Evolutionary conservation across 2,797 vertebrate species (phyloP), one percentile per base, ranked within the genome.

Genomic region (Pseudocheirus occidentalis): DNA sequence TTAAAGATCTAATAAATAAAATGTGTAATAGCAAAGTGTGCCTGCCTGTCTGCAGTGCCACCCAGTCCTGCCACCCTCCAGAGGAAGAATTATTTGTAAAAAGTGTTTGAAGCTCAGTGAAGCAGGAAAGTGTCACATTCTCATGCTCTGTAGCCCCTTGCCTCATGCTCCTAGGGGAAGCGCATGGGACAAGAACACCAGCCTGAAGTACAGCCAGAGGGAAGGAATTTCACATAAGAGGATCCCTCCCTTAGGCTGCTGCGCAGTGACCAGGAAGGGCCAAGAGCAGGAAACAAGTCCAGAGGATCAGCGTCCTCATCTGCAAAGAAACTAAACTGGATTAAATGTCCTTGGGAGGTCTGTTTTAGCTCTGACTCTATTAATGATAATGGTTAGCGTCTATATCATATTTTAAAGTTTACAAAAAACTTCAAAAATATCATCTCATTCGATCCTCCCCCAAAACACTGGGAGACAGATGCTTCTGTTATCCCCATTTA

Each of bases 1-100:
- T 73, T 93, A 95, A 97, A 95, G 97, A 95, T 97, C 94, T 97
- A 97, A 96, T 97, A 97, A 95, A 94, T 93, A 94, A 96, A 97
- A 96, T 93, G 93, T 95, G 95, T 92, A 93, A 62, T 96, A 95
- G 97, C 94, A 96, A 98, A 96, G 92, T 92, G 62, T 95, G 91
- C 95, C 58, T 53, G 92, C 94, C 94, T 87, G 73, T 95, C 93
- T 95, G 87, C 87, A 90, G 58, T 93, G 50, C 97, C 94, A 95
- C 95, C 95, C 96, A 95, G 92, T 95, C 90, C 93, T 57, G 54
- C 95, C n/a, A 94, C 50, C 92, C 90, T 94, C 90, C 40, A 87
- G 90, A 34, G 87, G 93, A 94, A 96, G 92, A 62, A 24, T 93
- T 92, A 55, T 94, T 87, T 87, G 90, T 18, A 93, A 93, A 93